Conservation (phyloP, 2,113 vertebrate genomes). For the Hippocampus abdominalis region DNA sequence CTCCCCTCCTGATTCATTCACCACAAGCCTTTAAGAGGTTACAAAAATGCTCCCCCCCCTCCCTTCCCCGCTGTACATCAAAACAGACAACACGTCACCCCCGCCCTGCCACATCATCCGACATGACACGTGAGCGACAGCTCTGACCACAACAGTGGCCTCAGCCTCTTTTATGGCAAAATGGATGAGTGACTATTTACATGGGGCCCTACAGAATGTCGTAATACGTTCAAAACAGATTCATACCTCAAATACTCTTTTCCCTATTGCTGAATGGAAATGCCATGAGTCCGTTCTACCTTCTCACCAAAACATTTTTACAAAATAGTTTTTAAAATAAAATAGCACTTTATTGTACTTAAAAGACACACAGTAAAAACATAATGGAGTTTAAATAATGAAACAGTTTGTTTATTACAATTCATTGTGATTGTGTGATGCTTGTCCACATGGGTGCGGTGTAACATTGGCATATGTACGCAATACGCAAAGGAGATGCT, state of each 20-base stretch:
- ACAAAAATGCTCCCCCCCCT: constrained; percentile 38
- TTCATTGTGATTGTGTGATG: no score
- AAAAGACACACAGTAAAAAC: no score
- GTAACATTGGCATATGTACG: no score
- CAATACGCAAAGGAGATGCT: no score
- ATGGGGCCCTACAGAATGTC: constrained; percentile 13
- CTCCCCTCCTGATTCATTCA: constrained; percentile 6
- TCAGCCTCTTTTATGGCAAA: constrained; percentile 56
- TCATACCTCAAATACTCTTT: not conserved
- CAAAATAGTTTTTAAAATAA: no score
- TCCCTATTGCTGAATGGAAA: not conserved
- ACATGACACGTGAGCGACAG: constrained; percentile 68
- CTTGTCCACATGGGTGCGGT: no score
- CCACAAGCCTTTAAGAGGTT: constrained; percentile 65
- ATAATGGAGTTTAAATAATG: no score
- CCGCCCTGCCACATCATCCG: constrained; percentile 47
- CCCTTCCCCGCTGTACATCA: constrained; percentile 56
- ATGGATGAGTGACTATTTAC: constrained; percentile 64
- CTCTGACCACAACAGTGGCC: constrained; percentile 70
- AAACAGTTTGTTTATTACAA: no score
- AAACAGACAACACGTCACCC: constrained; percentile 56
- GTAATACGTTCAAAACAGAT: not conserved
- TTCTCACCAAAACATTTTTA: no score
- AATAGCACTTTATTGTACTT: no score
- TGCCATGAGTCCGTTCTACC: not conserved